Conservation (phyloP, 2,797 vertebrate genomes). For the Dryobates pubescens region DNA sequence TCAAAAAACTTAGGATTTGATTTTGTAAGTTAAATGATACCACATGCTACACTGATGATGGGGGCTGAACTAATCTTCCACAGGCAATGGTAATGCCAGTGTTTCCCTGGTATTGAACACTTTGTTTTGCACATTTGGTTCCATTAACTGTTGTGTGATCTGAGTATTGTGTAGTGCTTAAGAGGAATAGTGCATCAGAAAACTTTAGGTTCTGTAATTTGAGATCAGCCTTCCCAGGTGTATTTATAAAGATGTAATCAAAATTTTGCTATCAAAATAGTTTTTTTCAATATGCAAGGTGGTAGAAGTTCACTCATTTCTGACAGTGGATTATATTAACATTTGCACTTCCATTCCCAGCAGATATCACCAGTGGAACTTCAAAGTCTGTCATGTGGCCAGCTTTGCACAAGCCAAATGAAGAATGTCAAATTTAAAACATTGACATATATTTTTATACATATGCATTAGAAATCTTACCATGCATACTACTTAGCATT, state of each 20-base stretch:
- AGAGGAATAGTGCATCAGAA: neutral
- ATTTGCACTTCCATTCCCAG: neutral
- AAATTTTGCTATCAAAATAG: neutral
- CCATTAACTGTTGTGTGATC: neutral
- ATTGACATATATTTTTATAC: accelerated
- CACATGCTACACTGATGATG: neutral
- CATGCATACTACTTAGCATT: neutral
- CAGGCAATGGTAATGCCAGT: neutral
- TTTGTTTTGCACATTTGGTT: neutral
- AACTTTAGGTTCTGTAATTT: neutral
- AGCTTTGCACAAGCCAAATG: neutral
- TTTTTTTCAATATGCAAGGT: neutral
- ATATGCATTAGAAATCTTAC: neutral
- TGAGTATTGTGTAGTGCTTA: neutral
- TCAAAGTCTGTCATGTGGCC: neutral
- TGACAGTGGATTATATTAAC: neutral
- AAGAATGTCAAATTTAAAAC: neutral
- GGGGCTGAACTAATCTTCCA: neutral
- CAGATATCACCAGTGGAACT: neutral
- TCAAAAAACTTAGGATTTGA: neutral
- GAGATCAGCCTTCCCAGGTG: neutral
- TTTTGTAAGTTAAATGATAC: neutral
- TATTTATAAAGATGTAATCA: neutral
- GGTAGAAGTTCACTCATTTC: neutral
- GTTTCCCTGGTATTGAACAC: neutral